Conservation (phyloP, 2,888 invertebrate genomes). For the Sympetrum striolatum region DNA sequence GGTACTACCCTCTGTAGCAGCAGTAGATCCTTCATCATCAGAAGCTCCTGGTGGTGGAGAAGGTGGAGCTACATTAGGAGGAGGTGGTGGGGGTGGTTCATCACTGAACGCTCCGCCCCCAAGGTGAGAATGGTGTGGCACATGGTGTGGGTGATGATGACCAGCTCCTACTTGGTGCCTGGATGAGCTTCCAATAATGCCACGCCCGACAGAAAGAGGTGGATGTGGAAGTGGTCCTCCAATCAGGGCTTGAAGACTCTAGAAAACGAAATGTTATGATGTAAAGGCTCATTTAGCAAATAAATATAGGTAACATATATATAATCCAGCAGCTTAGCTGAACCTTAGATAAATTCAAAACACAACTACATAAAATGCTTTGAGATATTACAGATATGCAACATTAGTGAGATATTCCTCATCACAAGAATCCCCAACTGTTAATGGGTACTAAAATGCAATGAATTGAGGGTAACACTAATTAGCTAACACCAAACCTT, state of each 20-base stretch:
- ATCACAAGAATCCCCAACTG: too few relatives aligned
- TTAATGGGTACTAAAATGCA: too few relatives aligned
- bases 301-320: background rate
- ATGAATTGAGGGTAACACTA: too few relatives aligned
- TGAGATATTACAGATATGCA: background rate
- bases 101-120: background rate
- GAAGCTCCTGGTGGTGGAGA: slow-evolving; percentile 21
- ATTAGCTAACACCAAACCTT: too few relatives aligned
- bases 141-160: slow-evolving; percentile 10
- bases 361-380: background rate
- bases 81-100: slow-evolving; percentile 16
- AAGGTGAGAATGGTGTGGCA: slow-evolving; percentile 10
- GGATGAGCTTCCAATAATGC: slow-evolving; percentile 4
- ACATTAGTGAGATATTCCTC: too few relatives aligned
- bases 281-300: background rate
- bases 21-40: slow-evolving; percentile 94
- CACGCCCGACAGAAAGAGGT: slow-evolving; percentile 9
- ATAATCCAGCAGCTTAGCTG: too few relatives aligned
- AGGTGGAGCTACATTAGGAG: slow-evolving; percentile 31
- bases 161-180: slow-evolving; percentile 10
- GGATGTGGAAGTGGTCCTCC: slow-evolving; percentile 16
- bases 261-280: background rate
- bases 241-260: slow-evolving; percentile 34
- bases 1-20: slow-evolving; percentile 93
- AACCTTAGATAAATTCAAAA: background rate